Evolutionary conservation across 2,888 invertebrate genomes (phyloP).

Genomic region (Anagyrus pseudococci): DNA sequence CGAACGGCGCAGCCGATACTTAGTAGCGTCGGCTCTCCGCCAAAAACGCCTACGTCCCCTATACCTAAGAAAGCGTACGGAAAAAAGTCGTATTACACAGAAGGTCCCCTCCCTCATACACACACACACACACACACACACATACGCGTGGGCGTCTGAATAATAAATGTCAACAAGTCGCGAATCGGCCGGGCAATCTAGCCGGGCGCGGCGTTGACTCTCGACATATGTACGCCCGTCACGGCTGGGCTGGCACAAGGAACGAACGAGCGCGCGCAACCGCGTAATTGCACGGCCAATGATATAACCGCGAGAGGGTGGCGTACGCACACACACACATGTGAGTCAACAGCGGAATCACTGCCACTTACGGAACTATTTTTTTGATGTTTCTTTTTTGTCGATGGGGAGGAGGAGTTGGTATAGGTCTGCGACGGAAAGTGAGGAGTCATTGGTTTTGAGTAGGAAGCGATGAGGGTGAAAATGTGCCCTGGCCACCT

Average conservation of each 20-base stretch:
- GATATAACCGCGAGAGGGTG: constrained; percentile 24
- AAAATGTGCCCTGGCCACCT: not conserved
- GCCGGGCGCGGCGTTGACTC: constrained; percentile 22
- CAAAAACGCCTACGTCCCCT: too few species aligned
- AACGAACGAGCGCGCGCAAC: constrained; percentile 48
- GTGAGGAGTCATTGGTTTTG: constrained; percentile 24
- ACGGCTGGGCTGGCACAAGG: constrained; percentile 39
- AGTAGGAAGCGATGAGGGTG: not conserved
- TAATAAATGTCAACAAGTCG: constrained; percentile 33
- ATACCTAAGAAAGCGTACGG: too few species aligned
- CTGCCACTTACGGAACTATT: constrained; percentile 25
- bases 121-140: too few species aligned
- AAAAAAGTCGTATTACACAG: too few species aligned
- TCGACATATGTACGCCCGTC: constrained; percentile 33
- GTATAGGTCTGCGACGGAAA: not conserved
- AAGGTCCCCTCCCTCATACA: too few species aligned
- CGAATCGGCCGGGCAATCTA: constrained; percentile 16
- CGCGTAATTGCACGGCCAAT: constrained; percentile 46
- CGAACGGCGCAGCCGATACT: too few species aligned
- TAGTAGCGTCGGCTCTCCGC: too few species aligned
- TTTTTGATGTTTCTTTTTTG: constrained; percentile 37
- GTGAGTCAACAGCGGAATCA: constrained; percentile 39
- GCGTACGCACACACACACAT: constrained; percentile 8
- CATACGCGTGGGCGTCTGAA: too few species aligned
- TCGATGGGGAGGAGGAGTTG: constrained; percentile 31